Evolutionary conservation across 1,140 invertebrate genomes (phyloP), one percentile per base, ranked within the genome.

Genomic region (Hestina assimilis): DNA sequence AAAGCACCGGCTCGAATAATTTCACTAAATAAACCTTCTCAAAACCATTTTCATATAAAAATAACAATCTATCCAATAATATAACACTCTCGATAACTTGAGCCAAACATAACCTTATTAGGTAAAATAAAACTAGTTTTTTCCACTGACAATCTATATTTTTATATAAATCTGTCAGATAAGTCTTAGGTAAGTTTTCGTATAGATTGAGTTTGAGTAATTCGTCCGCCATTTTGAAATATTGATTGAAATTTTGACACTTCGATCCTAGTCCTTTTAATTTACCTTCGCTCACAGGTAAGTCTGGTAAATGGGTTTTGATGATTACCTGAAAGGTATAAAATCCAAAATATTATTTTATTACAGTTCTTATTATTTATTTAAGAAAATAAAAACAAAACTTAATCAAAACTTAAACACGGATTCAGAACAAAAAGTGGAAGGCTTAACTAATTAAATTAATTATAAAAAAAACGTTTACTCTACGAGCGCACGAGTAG

Each of bases 31-130:
- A 92, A n/a, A 92, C 90, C 58, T 92, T 89, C 1, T 87, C 66
- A 70, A 92, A 91, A 19, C 90, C 90, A 69, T 91, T 87, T 79
- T 97, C 95, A 54, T 91, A 75, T 4, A 98, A 90, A 90, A 92
- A 98, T 47, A 97, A 81, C 17, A 95, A 77, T 75, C 96, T 92
- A 86, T 99, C 97, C 12, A 98, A 83, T 38, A 98, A 89, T 63
- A 98, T 94, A 0, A 96, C 85, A 63, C 91, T 92, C 89, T 99
- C 97, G 24, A 98, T 89, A 6, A 96, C 91, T 15, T 96, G 95
- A 8, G 96, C 95, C 53, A 97, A 88, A 57, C 93, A 91, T 69
- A 96, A 90, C 64, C 96, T 91, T 17, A 98, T 65, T 17, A 95
- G 91, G 90, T 96, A 96, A 81, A 96, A 98, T 11, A 94, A 75